Base-by-base conservation (phyloP, 2,797 vertebrate species). In the Danio aesculapii region DNA sequence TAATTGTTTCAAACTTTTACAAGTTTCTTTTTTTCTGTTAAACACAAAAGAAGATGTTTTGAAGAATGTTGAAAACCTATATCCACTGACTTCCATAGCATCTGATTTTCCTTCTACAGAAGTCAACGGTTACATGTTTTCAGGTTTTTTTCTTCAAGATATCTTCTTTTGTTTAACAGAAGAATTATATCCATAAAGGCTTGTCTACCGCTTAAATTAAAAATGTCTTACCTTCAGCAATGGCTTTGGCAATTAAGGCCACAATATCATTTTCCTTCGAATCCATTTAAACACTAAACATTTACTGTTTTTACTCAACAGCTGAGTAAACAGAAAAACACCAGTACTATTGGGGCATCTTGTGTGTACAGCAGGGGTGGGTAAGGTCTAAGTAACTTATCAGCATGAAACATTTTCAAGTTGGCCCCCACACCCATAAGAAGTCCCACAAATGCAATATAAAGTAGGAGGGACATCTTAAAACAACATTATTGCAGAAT, bases 191-290 rank as follows among this genome's bases (percentile, higher is more conserved):
- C 5, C 47, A 12, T 49, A 30, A 30, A 30, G 30, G 1, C 30
- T 30, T 30, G 47, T 49, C 11, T 58, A 43, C 21, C 0, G 12
- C 57, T n/a, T 50, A 39, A 2, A 44, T 17, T 53, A 58, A 41
- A 46, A 19, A 63, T 58, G 50, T 80, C 92, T 89, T 93, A 95
- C 94, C 94, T 94, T 94, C 92, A 88, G 92, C 91, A 83, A 95
- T 92, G 77, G 92, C 88, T 84, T 92, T 93, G 5, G 92, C 93
- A 86, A 95, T 92, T 77, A 93, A 89, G 81, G 91, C 87, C 82
- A 89, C 87, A 80, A 95, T 90, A 72, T 90, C 89, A 89, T 71
- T 93, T 77, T 91, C 87, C 77, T 83, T 84, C 79, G 86, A 80
- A 66, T 93, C 92, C 94, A 95, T 95, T 86, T 81, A 75, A 82